Percentiles rank a stretch among this genome's conserved stretches.
phyloP scores from a whole-genome alignment of 2,888 invertebrate genomes.

The Hyposoter dolosus region DNA sequence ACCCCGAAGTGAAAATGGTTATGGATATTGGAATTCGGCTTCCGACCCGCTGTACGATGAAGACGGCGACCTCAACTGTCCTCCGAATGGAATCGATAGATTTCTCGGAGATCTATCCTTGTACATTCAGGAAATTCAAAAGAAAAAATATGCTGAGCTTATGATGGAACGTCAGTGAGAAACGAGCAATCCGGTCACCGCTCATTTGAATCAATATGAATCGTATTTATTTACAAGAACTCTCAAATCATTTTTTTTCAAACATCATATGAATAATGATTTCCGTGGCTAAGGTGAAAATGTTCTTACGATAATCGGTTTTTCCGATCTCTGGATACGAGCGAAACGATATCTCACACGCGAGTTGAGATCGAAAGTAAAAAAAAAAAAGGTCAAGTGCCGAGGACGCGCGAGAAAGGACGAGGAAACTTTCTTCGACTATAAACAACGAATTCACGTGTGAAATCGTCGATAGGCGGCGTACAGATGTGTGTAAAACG shows the following conservation, averaged over 20 bases:
- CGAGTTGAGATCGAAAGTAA: slow-evolving; percentile 53
- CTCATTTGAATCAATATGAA: not conserved
- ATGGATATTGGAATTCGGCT: not conserved
- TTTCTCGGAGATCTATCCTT: slow-evolving; percentile 76
- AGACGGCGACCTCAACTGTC: slow-evolving; percentile 68
- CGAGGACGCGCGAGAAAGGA: not conserved
- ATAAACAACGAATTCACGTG: slow-evolving; percentile 10
- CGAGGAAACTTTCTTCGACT: slow-evolving; percentile 1
- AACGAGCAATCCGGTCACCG: slow-evolving; percentile 27
- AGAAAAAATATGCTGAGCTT: slow-evolving; percentile 75
- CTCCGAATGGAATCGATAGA: no score
- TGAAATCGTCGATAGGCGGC: slow-evolving; percentile 7
- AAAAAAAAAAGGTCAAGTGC: slow-evolving; percentile 53
- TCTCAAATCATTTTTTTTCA: not conserved
- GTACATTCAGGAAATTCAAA: slow-evolving; percentile 78
- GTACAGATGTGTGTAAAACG: slow-evolving; percentile 13
- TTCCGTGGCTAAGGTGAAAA: not conserved
- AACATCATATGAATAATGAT: slow-evolving; percentile 1
- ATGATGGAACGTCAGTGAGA: slow-evolving; percentile 41
- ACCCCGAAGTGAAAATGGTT: not conserved
- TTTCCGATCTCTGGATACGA: not conserved
- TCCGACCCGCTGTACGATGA: slow-evolving; percentile 57
- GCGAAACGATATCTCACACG: slow-evolving; percentile 27
- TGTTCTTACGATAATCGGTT: slow-evolving; percentile 51
- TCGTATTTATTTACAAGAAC: not conserved